Conservation (phyloP, 2,113 vertebrate species). For the Ochotona princeps region DNA sequence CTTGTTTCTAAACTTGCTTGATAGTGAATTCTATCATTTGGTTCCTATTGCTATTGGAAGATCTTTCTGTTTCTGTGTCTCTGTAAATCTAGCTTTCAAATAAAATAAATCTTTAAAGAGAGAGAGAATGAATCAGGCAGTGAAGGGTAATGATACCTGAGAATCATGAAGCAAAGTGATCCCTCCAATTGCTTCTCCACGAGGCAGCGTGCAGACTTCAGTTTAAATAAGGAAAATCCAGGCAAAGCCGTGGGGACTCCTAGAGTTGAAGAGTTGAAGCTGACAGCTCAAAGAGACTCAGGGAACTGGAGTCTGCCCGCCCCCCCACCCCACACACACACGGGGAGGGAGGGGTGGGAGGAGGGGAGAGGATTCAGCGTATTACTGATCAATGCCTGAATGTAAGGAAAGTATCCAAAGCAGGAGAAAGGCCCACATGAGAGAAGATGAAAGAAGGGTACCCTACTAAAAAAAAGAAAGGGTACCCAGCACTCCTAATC, state of each 20-base stretch:
- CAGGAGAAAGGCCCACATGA: not conserved
- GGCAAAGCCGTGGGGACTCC: not conserved
- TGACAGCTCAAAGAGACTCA: not conserved
- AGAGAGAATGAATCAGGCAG: not conserved
- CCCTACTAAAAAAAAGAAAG: not conserved
- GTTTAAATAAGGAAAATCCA: not conserved
- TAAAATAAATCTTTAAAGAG: not conserved
- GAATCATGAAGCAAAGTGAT: not conserved
- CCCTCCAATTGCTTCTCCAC: not conserved
- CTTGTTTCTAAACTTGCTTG: not conserved
- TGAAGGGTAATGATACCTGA: constrained; percentile 1
- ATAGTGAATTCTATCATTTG: not conserved
- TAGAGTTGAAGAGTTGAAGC: not conserved
- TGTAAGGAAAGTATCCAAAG: not conserved
- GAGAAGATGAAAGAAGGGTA: not conserved
- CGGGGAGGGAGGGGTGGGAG: too few relatives aligned
- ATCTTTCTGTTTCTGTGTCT: too few relatives aligned
- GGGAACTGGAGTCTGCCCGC: not conserved
- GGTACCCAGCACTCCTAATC: not conserved
- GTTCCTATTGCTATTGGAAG: not conserved
- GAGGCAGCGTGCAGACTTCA: not conserved
- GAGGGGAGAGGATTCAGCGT: not conserved
- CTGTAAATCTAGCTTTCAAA: too few relatives aligned
- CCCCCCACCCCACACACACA: too few relatives aligned
- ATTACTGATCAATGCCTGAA: not conserved